Base-by-base conservation (phyloP, 2,888 invertebrate species). In the Sympetrum striolatum region DNA sequence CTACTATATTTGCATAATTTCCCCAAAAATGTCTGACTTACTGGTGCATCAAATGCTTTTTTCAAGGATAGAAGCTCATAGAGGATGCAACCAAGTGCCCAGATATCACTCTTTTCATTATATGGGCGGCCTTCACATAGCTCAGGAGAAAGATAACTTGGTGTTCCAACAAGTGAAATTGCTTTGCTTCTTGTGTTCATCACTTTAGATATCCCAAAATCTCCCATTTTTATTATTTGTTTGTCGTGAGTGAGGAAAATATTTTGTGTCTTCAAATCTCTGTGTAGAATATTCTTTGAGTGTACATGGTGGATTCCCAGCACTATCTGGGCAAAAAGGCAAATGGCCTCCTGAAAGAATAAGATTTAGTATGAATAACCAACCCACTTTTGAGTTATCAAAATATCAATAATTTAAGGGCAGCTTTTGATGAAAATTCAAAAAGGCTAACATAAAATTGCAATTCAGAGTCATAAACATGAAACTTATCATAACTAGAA, bases 201-300 rank as follows among this genome's bases (percentile, higher is more conserved):
- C 93, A 96, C 95, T 94, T 97, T 97, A 0, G 97, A 97, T 92
- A 98, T 96, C 37, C 98, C 98, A 94, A 98, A 98, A 93, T 98
- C 98, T 0, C 97, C 97, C 92, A 98, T 96, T 94, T 98, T 97
- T 0, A 97, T 95, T 15, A 97, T 94, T 91, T 96, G 94, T 4
- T 96, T 95, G 92, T 95, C 95, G 90, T 97, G 97, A 86, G 97
- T 96, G 91, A 96, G 93, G 92, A 98, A 95, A 92, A 98, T 97
- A 93, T 98, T 98, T 93, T 97, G 97, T 12, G 97, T 96, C 94
- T 97, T 98, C 91, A 98, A 94, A 94, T 98, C 98, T 92, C 98
- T 94, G 93, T 98, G 98, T 90, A 98, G 95, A 91, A 98, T 96
- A 92, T 96, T 96, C 92, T 96, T 96, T 44, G 95, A 95, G 93